Percentiles rank a stretch among this genome's conserved stretches.
Conservation (phyloP, 2,888 invertebrate species). For the Tiliacea aurago region DNA sequence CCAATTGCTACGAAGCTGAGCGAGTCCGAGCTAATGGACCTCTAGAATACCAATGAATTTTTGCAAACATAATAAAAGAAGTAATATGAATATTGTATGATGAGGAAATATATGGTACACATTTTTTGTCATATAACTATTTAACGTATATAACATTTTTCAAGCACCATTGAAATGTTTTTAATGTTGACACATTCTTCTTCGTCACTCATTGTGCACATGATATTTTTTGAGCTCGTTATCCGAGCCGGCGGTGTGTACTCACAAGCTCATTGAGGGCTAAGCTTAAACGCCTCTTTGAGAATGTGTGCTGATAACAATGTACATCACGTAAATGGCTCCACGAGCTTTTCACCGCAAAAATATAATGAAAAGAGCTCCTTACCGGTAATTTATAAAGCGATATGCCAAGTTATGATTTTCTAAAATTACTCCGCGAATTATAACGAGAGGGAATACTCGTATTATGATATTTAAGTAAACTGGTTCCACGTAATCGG, state of each 20-base stretch:
- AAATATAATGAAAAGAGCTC: constrained; percentile 49
- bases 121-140: background rate
- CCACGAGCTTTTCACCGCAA: constrained; percentile 40
- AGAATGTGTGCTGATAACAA: constrained; percentile 60
- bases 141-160: constrained; percentile 4
- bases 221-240: constrained; percentile 59
- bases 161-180: constrained; percentile 28
- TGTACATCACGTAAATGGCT: constrained; percentile 49
- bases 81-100: background rate
- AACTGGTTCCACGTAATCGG: constrained; percentile 52
- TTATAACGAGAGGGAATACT: constrained; percentile 34
- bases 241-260: constrained; percentile 56
- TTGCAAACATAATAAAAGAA: background rate
- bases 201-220: constrained; percentile 43
- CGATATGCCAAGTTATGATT: constrained; percentile 31
- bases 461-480: constrained; percentile 50
- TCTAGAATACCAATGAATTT: constrained; percentile 1
- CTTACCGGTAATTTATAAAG: constrained; percentile 20
- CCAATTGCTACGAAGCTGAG: constrained; percentile 29
- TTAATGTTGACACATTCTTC: constrained; percentile 45
- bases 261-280: constrained; percentile 59
- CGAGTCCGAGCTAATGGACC: background rate
- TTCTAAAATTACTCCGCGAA: constrained; percentile 14
- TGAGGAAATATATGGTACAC: background rate
- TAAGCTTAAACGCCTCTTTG: constrained; percentile 59